A percentile compares a stretch with the other conserved stretches of the same genome.
phyloP scores from a whole-genome alignment of 2,888 invertebrate species.

The Aphrophora alni region DNA sequence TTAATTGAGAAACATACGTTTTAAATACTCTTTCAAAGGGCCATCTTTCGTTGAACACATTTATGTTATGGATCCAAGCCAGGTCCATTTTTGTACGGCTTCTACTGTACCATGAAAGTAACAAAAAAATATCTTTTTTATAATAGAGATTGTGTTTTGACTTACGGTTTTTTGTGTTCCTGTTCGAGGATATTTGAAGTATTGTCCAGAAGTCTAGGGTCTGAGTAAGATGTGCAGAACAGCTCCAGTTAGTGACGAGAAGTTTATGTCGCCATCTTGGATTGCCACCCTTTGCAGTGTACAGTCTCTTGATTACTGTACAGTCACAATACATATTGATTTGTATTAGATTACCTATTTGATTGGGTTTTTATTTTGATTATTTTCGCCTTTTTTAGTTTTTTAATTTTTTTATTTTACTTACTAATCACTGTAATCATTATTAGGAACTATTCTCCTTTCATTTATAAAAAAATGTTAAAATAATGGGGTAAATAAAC shows the following conservation, averaged over 20 bases:
- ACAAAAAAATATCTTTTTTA: neutral
- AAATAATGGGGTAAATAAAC: too few species aligned
- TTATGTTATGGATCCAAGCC: neutral
- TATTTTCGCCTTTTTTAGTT: too few species aligned
- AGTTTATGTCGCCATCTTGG: slow-evolving; percentile 31
- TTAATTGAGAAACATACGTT: too few species aligned
- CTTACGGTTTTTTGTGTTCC: neutral
- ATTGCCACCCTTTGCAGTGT: slow-evolving; percentile 19
- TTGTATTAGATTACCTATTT: neutral
- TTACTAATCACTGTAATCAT: too few species aligned
- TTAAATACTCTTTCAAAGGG: neutral
- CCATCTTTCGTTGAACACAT: neutral
- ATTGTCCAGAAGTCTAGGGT: neutral
- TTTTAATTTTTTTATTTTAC: too few species aligned
- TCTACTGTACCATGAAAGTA: neutral
- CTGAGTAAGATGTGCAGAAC: neutral
- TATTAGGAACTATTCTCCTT: too few species aligned
- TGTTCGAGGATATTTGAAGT: neutral
- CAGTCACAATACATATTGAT: neutral
- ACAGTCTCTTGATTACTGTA: neutral
- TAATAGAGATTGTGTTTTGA: neutral
- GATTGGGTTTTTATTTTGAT: too few species aligned
- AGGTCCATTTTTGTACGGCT: neutral
- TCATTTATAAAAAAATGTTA: too few species aligned
- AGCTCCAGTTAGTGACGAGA: neutral